A percentile compares a stretch with the other conserved stretches of the same genome.
phyloP scores from a whole-genome alignment of 2,113 vertebrate species.

The Porphyrio hochstetteri region DNA sequence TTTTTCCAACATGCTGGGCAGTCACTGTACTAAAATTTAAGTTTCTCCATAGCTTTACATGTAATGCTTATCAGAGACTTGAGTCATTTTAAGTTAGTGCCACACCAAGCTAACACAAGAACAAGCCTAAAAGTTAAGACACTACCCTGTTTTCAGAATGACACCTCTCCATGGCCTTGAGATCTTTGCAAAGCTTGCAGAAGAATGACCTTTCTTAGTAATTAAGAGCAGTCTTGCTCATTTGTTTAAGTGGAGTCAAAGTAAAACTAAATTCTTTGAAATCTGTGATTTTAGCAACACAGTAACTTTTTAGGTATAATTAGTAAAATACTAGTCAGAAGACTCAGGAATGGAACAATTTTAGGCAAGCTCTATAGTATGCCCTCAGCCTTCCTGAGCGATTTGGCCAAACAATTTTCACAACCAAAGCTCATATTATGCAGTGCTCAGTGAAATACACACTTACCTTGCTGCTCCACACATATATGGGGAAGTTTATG shows the following conservation, averaged over 20 bases:
- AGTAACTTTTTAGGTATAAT: rapidly evolving
- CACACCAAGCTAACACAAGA: not conserved
- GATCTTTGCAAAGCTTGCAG: not conserved
- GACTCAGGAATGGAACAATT: not conserved
- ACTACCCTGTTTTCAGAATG: not conserved
- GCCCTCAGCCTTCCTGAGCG: not conserved
- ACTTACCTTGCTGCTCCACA: slow-evolving; percentile 97
- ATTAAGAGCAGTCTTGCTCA: not conserved
- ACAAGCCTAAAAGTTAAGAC: not conserved
- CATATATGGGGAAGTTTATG: slow-evolving; percentile 98
- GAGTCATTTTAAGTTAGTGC: not conserved
- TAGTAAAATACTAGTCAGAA: not conserved
- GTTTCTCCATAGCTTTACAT: not conserved
- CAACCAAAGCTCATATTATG: not conserved
- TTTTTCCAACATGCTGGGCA: not conserved
- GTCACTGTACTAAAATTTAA: not conserved
- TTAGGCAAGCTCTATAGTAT: not conserved
- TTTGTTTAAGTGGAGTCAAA: not conserved
- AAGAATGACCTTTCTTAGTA: not conserved
- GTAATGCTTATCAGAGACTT: not conserved
- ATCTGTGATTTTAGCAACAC: not conserved
- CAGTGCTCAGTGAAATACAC: not conserved
- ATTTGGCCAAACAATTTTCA: not conserved
- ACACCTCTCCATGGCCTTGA: not conserved
- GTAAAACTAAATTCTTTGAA: not conserved